Evolutionary conservation across 2,797 vertebrate genomes (phyloP), one percentile per base, ranked within the genome.

Genomic region (Danio kyathit): DNA sequence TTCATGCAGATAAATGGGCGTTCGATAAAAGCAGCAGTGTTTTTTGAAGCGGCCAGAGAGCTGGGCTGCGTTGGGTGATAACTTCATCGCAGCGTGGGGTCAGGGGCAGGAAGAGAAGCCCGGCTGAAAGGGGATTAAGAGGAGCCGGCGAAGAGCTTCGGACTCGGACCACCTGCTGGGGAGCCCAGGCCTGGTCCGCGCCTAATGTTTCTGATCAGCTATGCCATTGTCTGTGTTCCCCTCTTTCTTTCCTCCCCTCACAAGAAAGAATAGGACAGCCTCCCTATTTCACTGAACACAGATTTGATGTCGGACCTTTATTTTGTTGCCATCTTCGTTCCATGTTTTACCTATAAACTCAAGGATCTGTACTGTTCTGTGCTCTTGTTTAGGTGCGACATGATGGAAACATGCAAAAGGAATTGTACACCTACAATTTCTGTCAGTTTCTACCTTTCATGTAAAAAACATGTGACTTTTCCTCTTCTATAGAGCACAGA

Each of bases 61-160:
- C 92, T 92, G 94, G 95, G 94, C 95, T 95, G 95, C 95, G 93
- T 94, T 95, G 94, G 92, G 93, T 96, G 96, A 96, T 96, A 96
- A 96, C 95, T 96, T 96, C 95, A 96, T 96, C 95, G 92, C 95
- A 96, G 95, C 95, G 92, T 95, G 96, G 94, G 95, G 94, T 95
- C 95, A 94, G 94, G 92, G 90, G 88, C 72, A 21, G 85, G 74
- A 94, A 93, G 93, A 95, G 95, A 79, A 94, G 94, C 70, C 93
- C 87, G 59, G 91, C 93, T 94, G 94, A 94, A 92, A 91, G 92
- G 93, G 94, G 95, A 95, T 96, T 96, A 96, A 71, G 67, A 74
- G 69, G 57, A 67, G 9, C 75, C 44, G 14, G 29, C 56, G 38
- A 60, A 80, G 79, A 76, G 65, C 19, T 63, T 16, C n/a, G 17